Conservation (phyloP, 1,140 invertebrate species). For the Sweltsa coloradensis region DNA sequence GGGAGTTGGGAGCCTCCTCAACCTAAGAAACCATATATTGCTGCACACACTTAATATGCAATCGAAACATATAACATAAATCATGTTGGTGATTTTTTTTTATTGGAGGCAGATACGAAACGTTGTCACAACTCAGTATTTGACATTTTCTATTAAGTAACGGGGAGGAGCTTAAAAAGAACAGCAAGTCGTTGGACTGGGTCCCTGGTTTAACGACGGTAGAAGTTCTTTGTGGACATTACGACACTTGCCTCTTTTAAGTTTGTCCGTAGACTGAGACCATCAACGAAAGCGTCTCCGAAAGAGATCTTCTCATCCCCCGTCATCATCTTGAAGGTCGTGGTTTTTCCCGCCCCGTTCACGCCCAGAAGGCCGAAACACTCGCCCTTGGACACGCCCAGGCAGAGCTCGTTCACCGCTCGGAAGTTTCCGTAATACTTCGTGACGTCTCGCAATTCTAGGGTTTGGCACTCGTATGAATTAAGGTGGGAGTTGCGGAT, state of each 20-base stretch:
- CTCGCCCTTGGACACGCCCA: constrained; percentile 50
- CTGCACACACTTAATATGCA: no score
- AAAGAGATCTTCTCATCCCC: constrained; percentile 53
- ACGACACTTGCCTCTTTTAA: constrained; percentile 35
- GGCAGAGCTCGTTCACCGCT: constrained; percentile 60
- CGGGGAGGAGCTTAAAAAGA: no score
- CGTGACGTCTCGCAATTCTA: constrained; percentile 32
- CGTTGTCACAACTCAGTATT: no score
- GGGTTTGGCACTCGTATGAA: not conserved
- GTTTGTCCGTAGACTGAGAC: constrained; percentile 29
- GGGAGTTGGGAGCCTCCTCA: no score
- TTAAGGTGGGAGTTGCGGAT: not conserved
- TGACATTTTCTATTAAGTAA: no score
- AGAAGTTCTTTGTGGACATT: no score
- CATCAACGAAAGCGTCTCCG: constrained; percentile 40
- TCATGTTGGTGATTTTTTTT: no score
- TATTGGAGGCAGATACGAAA: no score
- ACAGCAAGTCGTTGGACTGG: no score
- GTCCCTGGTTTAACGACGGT: no score
- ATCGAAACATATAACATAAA: no score
- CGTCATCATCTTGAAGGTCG: constrained; percentile 82
- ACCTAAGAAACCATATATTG: no score
- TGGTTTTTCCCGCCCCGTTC: constrained; percentile 78
- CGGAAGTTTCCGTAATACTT: constrained; percentile 55
- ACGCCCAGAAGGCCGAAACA: constrained; percentile 85